Evolutionary conservation across 2,797 vertebrate species (phyloP).

Genomic region (Adrianichthys oophorus): DNA sequence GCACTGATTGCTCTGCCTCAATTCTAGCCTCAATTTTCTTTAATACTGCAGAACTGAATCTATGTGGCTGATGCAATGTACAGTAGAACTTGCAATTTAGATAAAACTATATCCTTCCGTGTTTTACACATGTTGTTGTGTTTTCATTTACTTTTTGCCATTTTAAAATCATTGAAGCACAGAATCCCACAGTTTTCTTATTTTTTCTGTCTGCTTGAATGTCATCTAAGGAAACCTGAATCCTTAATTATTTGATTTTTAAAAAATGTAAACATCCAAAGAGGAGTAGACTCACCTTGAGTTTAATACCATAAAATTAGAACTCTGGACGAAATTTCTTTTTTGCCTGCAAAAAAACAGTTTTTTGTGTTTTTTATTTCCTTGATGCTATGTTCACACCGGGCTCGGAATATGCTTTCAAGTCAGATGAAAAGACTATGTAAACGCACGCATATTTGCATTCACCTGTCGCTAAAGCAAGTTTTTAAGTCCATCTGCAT

Average conservation of each 20-base stretch:
- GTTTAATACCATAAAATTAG: too few relatives aligned
- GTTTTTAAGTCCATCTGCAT: too few relatives aligned
- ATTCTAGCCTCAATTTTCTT: slow-evolving; percentile 13
- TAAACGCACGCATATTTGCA: too few relatives aligned
- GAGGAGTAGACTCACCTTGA: too few relatives aligned
- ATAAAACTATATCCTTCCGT: neutral
- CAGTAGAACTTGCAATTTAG: slow-evolving; percentile 4
- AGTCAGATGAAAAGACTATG: too few relatives aligned
- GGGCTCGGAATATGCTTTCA: too few relatives aligned
- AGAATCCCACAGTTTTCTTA: slow-evolving; percentile 1
- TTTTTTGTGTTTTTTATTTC: too few relatives aligned
- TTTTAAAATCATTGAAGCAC: slow-evolving; percentile 17
- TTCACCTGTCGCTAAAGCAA: too few relatives aligned
- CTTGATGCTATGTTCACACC: too few relatives aligned
- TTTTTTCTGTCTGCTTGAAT: slow-evolving; percentile 4
- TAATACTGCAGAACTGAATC: slow-evolving; percentile 23
- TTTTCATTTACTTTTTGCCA: slow-evolving; percentile 15
- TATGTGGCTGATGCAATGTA: slow-evolving; percentile 6
- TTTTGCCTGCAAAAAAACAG: too few relatives aligned
- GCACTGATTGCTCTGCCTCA: slow-evolving; percentile 18
- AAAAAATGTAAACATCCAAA: slow-evolving; percentile 8
- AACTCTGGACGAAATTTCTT: too few relatives aligned
- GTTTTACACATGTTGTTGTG: neutral
- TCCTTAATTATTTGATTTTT: neutral
- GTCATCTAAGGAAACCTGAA: slow-evolving; percentile 6